These are phyloP conservation scores for Eupithecia inturbata DNA, from an alignment of 2,888 invertebrate genomes.

Conservation along the genomic window DNA sequence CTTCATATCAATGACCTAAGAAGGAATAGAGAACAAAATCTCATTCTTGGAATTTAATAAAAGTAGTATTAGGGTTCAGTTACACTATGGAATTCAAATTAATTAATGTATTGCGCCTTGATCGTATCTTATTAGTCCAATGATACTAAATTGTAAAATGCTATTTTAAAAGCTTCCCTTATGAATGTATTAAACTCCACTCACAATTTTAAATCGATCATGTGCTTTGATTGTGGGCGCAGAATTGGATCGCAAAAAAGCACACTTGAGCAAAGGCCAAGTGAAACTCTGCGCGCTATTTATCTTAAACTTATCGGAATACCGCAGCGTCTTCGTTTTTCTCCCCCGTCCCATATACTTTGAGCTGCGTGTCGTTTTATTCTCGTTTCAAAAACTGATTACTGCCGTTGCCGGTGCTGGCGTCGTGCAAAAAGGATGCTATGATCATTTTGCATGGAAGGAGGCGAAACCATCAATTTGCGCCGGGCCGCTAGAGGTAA, in stretches of 20 bases:
- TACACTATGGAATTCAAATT: not conserved
- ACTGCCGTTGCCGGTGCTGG: constrained; percentile 68
- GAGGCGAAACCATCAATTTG: constrained; percentile 81
- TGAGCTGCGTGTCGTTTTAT: constrained; percentile 70
- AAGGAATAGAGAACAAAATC: constrained; percentile 5
- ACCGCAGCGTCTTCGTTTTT: constrained; percentile 73
- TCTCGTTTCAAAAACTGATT: constrained; percentile 79
- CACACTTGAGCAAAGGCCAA: constrained; percentile 63
- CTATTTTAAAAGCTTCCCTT: not conserved
- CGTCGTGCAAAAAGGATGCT: constrained; percentile 74
- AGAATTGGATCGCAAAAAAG: constrained; percentile 67
- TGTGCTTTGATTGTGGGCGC: constrained; percentile 60
- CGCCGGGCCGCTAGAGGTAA: constrained; percentile 67
- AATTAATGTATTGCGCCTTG: not conserved
- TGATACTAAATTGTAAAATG: not conserved
- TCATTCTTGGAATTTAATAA: not conserved
- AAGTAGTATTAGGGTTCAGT: not conserved
- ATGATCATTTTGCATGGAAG: constrained; percentile 79
- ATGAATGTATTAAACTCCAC: constrained; percentile 28
- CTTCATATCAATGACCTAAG: constrained; percentile 34
- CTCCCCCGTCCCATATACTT: constrained; percentile 72
- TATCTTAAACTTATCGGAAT: constrained; percentile 81
- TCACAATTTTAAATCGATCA: constrained; percentile 66
- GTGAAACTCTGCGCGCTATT: constrained; percentile 77
- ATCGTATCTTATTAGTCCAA: not conserved